Evolutionary conservation across 1,140 invertebrate species (phyloP), one percentile per base, ranked within the genome.

Genomic region (Cryptotermes secundus): DNA sequence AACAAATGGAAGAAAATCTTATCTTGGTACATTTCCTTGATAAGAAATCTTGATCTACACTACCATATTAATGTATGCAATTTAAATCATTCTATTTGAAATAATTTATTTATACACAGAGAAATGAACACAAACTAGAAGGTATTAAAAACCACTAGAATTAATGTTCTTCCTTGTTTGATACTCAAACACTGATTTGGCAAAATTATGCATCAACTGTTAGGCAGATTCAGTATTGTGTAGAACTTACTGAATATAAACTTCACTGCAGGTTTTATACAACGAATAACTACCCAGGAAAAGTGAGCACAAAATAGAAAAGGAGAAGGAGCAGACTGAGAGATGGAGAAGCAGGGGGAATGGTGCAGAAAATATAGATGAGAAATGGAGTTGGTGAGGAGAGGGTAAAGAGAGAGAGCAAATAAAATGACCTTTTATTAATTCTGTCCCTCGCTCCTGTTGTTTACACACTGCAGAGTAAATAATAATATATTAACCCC

Each of bases 381-480:
- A 72, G 59, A 72, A 72, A 72, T 7, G 59, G 7, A 31, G 59
- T 72, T 26, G 14, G 45, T 49, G 45, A 49, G 45, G 45, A 49
- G 45, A 49, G n/a, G 26, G n/a, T 31, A n/a, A 10, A 31, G 59
- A 3, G n/a, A n/a, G n/a, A 72, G n/a, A 72, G n/a, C 59, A 7
- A 72, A 26, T 72, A 72, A 72, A 72, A 72, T 72, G 59, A 72
- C 59, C 59, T 72, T 72, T 72, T 72, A 72, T 72, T 72, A 72
- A 72, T 72, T 72, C 6, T 31, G 59, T 72, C 59, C 59, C 59
- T 72, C 31, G 59, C 59, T 72, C 26, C 59, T 31, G 59, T 26
- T 72, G 26, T 72, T 72, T 72, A 72, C 59, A 72, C n/a, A 72
- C 59, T 31, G 26, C n/a, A 59, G n/a, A n/a, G 59, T 72, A 72